Evolutionary conservation across 2,888 invertebrate genomes (phyloP), one percentile per base, ranked within the genome.

Genomic region (Smittia sp.): DNA sequence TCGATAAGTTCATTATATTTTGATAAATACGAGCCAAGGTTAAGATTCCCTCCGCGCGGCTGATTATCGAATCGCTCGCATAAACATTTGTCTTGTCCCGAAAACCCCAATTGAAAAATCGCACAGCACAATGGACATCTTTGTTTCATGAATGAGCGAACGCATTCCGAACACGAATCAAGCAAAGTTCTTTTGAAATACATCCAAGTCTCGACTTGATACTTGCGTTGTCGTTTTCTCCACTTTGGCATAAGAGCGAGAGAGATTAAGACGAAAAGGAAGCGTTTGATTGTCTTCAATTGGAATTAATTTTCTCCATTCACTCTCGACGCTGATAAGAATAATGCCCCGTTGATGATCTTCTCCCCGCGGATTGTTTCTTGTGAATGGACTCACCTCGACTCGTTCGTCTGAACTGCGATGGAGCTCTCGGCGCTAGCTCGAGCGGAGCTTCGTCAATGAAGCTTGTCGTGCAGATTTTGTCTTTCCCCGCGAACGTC

Each of bases 201-300:
- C 20, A 58, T 58, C 20, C 24, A 58, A 13, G 22, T 18, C 58
- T 18, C 9, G 32, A 32, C 22, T 63, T 20, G n/a, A 62, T n/a
- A 15, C 11, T 11, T 54, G 1, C 38, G 32, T 65, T 25, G 25
- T 63, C 13, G 27, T n/a, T 52, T 52, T 52, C 58, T 58, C 18
- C 20, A 58, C 7, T 22, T 20, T 20, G 18, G 52, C 52, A 46
- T 7, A 38, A 32, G 13, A 32, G 2, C 27, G 25, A 18, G n/a
- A 24, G 15, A 52, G 27, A 20, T 20, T 54, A 67, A 67, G 67
- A 66, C 27, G 25, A 69, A 25, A 72, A 72, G 72, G 62, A 72
- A 72, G 54, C 25, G 38, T 72, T 70, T 62, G 72, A 72, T 72
- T 72, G 62, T 72, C 62, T 72, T 72, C 72, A 72, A 72, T 72